These are phyloP conservation scores for Grammomys dolichurus DNA, from an alignment of 2,113 vertebrate genomes.

Conservation along the genomic window DNA sequence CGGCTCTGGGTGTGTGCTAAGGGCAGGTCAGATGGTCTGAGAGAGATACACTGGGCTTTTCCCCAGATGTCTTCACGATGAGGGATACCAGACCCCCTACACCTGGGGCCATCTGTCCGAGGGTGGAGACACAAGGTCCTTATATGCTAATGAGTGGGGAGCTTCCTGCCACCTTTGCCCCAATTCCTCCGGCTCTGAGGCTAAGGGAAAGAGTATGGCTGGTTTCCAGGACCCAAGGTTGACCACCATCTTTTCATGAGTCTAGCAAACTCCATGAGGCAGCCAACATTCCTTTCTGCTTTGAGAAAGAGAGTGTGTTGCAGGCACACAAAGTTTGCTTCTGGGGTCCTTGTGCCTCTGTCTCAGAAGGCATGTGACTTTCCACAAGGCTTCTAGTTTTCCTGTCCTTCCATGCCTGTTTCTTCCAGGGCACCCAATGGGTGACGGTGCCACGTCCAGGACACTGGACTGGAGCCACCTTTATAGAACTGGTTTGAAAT, in stretches of 20 bases:
- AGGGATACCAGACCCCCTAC: not conserved
- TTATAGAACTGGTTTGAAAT: conserved; percentile 55
- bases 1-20: not conserved
- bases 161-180: not conserved
- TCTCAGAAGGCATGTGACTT: not conserved
- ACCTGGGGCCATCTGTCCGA: not conserved
- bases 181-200: not conserved
- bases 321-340: not conserved
- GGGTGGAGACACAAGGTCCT: not conserved
- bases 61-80: not conserved
- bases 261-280: not conserved
- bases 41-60: accelerated
- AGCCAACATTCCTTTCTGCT: not conserved
- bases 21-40: not conserved
- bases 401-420: not conserved
- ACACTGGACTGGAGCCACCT: not conserved
- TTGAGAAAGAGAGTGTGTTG: not conserved
- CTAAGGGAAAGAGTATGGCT: not conserved
- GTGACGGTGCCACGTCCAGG: not conserved
- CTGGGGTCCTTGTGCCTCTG: not conserved
- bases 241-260: not conserved
- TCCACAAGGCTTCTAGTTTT: not conserved
- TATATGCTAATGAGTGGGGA: not conserved
- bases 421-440: not conserved
- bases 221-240: not conserved